phyloP scores from a whole-genome alignment of 2,113 vertebrate species.

The Corvus moneduloides region DNA sequence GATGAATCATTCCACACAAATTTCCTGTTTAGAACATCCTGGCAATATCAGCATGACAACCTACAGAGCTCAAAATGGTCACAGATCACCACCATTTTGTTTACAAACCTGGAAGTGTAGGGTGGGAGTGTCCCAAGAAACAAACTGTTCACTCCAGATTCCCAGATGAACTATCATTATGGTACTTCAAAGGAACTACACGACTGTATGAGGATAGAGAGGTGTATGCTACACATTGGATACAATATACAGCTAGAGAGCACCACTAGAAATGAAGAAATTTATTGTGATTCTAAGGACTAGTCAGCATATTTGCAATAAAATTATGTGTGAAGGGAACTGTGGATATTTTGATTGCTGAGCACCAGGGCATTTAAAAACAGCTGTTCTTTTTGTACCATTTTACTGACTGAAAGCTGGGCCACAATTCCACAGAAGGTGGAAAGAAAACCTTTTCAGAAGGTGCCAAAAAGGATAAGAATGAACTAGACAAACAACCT shows the following conservation, averaged over 20 bases:
- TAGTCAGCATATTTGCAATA: not conserved
- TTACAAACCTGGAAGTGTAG: not conserved
- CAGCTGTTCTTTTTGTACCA: not conserved
- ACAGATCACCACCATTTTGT: not conserved
- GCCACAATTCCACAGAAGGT: not conserved
- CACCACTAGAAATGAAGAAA: not conserved
- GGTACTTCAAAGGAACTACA: not conserved
- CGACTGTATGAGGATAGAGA: not conserved
- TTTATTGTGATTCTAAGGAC: not conserved
- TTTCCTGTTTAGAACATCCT: constrained; percentile 41
- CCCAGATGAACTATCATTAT: not conserved
- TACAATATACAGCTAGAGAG: not conserved
- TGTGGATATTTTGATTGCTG: not conserved
- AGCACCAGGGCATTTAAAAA: not conserved
- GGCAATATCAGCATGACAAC: not conserved
- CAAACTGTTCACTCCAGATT: not conserved
- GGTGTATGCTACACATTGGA: not conserved
- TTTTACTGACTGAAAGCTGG: not conserved
- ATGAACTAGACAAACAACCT: not conserved
- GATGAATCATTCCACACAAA: constrained; percentile 37
- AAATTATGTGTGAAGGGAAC: not conserved
- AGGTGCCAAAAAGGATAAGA: not conserved
- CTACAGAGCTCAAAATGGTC: not conserved
- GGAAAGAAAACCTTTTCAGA: not conserved
- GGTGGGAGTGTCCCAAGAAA: not conserved